Conservation (phyloP, 2,113 vertebrate genomes). For the Heterocephalus glaber region DNA sequence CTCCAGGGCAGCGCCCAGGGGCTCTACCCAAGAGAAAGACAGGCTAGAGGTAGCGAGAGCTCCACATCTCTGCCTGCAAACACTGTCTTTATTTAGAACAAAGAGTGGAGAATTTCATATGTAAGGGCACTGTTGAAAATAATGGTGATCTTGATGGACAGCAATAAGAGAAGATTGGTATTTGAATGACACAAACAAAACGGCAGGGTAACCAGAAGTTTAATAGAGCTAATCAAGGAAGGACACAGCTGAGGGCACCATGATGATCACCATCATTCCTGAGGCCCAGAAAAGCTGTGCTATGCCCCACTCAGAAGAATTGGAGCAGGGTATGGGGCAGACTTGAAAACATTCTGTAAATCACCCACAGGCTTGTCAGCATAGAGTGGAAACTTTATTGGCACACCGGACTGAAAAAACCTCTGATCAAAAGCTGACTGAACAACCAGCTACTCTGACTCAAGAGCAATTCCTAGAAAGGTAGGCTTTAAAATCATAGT, state of each 20-base stretch:
- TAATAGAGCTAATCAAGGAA: neutral
- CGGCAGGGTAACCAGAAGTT: neutral
- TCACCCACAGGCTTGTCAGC: neutral
- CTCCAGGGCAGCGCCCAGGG: neutral
- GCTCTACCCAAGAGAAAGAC: neutral
- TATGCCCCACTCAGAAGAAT: neutral
- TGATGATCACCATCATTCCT: too few relatives aligned
- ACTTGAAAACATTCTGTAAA: neutral
- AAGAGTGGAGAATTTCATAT: neutral
- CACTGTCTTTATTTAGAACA: neutral
- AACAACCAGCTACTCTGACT: neutral
- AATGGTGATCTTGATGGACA: neutral
- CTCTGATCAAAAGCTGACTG: neutral
- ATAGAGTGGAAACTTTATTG: neutral
- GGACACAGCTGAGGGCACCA: neutral
- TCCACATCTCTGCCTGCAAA: neutral
- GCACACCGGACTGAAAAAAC: neutral
- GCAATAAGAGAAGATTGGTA: neutral
- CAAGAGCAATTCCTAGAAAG: neutral
- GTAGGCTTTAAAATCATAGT: neutral
- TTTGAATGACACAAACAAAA: neutral
- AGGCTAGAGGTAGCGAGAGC: neutral
- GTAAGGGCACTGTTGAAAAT: neutral
- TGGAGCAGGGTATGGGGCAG: too few relatives aligned
- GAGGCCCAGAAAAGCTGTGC: neutral